Conservation (phyloP, 2,797 vertebrate species). For the Glyptemys insculpta region DNA sequence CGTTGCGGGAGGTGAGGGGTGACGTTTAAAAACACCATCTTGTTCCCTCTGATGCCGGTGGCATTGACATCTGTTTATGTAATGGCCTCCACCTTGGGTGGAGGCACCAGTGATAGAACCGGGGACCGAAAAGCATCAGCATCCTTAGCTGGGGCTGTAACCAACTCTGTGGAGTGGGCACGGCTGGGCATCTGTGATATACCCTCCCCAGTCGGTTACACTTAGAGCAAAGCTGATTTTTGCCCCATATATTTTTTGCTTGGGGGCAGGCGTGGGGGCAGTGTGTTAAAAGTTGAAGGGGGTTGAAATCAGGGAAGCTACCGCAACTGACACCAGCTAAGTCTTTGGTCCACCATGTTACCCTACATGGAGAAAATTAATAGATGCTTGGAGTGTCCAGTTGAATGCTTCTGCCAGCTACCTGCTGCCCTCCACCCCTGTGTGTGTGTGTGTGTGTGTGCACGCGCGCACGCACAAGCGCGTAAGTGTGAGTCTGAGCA, state of each 20-base stretch:
- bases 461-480: rapidly evolving
- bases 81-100: not conserved
- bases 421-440: too few relatives aligned
- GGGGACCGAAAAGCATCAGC: not conserved
- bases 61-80: not conserved
- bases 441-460: too few relatives aligned
- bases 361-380: not conserved
- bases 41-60: not conserved
- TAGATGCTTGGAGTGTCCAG: too few relatives aligned
- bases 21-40: not conserved
- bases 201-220: not conserved
- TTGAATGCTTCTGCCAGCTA: too few relatives aligned
- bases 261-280: not conserved
- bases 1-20: not conserved
- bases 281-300: not conserved
- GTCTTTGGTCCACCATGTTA: not conserved
- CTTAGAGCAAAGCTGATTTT: not conserved
- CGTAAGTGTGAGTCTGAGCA: rapidly evolving
- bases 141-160: not conserved
- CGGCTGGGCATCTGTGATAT: not conserved
- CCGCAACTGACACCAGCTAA: not conserved
- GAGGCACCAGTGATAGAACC: not conserved
- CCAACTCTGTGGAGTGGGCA: not conserved
- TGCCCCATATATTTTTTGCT: not conserved
- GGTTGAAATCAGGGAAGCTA: not conserved